These are phyloP conservation scores for Rambutsinella grinnellia DNA, from an alignment of 2,888 invertebrate genomes.

Conservation along the genomic window DNA sequence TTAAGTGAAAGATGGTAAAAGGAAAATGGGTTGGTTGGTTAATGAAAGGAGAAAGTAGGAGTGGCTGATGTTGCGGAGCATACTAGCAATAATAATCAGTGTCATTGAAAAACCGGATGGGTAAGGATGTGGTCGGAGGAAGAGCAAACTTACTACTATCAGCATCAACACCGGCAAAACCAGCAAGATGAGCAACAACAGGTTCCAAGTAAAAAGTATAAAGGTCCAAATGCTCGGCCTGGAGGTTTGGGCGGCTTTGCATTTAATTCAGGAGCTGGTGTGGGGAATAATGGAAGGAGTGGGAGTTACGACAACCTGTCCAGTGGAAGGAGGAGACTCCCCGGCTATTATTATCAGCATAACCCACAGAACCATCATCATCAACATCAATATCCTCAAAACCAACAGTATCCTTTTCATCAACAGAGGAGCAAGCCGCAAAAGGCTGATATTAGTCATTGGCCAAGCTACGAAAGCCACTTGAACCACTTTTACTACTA, in stretches of 20 bases:
- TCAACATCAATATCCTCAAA: slow-evolving; percentile 9
- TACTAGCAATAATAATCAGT: too few species aligned
- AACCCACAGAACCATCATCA: slow-evolving; percentile 2
- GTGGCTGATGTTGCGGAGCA: not conserved
- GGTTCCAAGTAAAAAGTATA: too few species aligned
- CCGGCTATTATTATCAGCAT: not conserved
- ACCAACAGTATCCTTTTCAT: slow-evolving; percentile 14
- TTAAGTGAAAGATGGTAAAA: slow-evolving; percentile 1
- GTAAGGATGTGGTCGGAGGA: slow-evolving; percentile 49
- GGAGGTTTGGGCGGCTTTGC: not conserved
- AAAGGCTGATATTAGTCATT: slow-evolving; percentile 34
- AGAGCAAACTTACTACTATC: slow-evolving; percentile 39
- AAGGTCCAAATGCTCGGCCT: not conserved
- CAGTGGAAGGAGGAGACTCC: not conserved
- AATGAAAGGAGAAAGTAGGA: not conserved
- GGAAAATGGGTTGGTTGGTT: not conserved
- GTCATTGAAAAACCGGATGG: too few species aligned
- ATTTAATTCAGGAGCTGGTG: not conserved
- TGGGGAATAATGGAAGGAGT: not conserved
- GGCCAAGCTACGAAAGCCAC: slow-evolving; percentile 51
- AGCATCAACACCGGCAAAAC: slow-evolving; percentile 23
- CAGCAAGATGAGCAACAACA: not conserved
- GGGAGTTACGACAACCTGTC: not conserved
- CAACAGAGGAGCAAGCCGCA: too few species aligned
- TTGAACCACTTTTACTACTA: slow-evolving; percentile 52